These are phyloP conservation scores for Tricholauxania praeusta DNA, from an alignment of 2,888 invertebrate genomes.

Conservation along the genomic window DNA sequence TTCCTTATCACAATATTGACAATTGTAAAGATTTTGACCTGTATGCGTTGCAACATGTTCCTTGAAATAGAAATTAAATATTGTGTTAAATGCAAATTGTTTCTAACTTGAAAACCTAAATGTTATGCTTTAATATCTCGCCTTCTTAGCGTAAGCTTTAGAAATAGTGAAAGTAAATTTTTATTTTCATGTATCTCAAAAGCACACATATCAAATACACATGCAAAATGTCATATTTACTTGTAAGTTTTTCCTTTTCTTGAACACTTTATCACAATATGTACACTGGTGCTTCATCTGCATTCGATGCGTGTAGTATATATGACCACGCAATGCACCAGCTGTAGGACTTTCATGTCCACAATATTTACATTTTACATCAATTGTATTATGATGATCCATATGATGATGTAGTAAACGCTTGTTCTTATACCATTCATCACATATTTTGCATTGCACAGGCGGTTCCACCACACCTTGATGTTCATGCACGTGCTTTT, in stretches of 20 bases:
- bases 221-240: conserved; percentile 40
- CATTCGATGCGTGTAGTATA: conserved; percentile 58
- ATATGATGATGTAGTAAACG: conserved; percentile 52
- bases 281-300: conserved; percentile 56
- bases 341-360: conserved; percentile 51
- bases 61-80: conserved; percentile 37
- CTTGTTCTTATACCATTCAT: conserved; percentile 60
- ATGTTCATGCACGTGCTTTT: conserved; percentile 57
- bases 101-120: too few species aligned
- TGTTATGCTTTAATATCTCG: too few species aligned
- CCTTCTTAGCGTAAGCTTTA: too few species aligned
- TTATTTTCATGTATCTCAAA: background rate
- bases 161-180: background rate
- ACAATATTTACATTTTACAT: conserved; percentile 46
- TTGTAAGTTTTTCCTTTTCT: conserved; percentile 58
- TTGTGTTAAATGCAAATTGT: background rate
- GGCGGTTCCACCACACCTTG: conserved; percentile 60
- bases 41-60: conserved; percentile 63
- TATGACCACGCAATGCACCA: conserved; percentile 57
- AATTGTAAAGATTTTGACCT: conserved; percentile 59
- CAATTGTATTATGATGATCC: conserved; percentile 44
- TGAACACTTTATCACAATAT: conserved; percentile 60
- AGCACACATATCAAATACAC: too few species aligned
- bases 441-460: conserved; percentile 56
- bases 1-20: conserved; percentile 61